Conservation (phyloP, 2,113 vertebrate species). For the Phalacrocorax brasilianus region DNA sequence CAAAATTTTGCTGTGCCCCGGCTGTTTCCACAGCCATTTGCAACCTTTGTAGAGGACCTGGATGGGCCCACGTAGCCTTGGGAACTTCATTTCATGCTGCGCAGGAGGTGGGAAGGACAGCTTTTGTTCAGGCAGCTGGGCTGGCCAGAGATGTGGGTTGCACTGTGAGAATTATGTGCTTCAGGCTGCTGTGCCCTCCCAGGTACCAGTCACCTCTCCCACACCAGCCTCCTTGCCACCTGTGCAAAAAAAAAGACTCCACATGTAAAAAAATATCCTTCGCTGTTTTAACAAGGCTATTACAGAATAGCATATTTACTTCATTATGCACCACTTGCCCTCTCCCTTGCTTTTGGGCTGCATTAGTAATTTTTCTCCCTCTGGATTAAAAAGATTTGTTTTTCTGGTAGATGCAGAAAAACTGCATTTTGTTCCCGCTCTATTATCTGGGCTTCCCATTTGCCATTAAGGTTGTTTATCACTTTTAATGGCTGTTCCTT, state of each 20-base stretch:
- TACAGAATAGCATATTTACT: neutral
- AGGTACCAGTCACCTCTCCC: neutral
- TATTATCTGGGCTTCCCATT: neutral
- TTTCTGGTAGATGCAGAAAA: neutral
- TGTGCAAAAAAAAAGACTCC: neutral
- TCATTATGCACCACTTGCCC: neutral
- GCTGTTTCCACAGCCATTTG: neutral
- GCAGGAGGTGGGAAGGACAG: neutral
- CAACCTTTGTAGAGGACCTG: neutral
- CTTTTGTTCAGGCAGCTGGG: neutral
- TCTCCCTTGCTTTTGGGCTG: neutral
- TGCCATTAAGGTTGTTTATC: slow-evolving; percentile 8
- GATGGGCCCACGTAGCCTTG: neutral
- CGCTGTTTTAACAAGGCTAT: neutral
- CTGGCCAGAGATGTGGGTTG: neutral
- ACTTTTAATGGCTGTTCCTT: slow-evolving; percentile 10
- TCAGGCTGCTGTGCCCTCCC: neutral
- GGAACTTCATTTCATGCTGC: neutral
- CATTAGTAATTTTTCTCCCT: neutral
- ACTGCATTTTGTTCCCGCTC: neutral
- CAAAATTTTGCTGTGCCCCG: neutral
- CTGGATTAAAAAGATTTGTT: neutral
- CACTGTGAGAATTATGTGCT: neutral
- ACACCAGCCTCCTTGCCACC: neutral
- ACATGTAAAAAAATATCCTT: neutral